Percentiles rank a stretch among this genome's conserved stretches.
These are phyloP conservation scores for Agonopterix arenella DNA, from an alignment of 2,888 invertebrate species.

Conservation along the genomic window DNA sequence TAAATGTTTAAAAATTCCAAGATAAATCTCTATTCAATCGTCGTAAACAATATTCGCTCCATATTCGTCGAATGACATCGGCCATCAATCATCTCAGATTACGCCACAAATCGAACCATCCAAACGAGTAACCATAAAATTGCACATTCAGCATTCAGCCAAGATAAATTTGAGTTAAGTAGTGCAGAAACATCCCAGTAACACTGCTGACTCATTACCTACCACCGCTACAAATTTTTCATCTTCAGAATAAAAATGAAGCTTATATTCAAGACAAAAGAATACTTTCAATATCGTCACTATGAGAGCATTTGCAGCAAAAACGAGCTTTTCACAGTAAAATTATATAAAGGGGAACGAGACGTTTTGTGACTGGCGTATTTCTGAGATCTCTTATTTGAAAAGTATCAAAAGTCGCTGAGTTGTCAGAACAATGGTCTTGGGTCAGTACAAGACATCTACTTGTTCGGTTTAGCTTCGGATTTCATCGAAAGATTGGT, in stretches of 20 bases:
- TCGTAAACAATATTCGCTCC: constrained; percentile 39
- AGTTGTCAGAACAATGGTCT: constrained; percentile 39
- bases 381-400: constrained; percentile 38
- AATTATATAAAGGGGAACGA: constrained; percentile 30
- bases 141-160: constrained; percentile 49
- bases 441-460: constrained; percentile 29
- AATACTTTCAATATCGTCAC: constrained; percentile 32
- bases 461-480: constrained; percentile 19
- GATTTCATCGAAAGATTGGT: constrained; percentile 34
- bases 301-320: constrained; percentile 26
- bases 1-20: constrained; percentile 5
- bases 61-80: constrained; percentile 41
- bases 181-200: constrained; percentile 41
- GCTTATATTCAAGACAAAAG: constrained; percentile 38
- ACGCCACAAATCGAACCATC: constrained; percentile 52
- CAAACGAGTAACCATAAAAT: constrained; percentile 53
- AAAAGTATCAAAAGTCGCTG: constrained; percentile 48
- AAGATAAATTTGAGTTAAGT: constrained; percentile 48
- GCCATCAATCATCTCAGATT: constrained; percentile 56
- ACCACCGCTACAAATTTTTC: constrained; percentile 29
- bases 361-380: constrained; percentile 32
- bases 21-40: constrained; percentile 30
- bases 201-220: constrained; percentile 46
- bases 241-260: constrained; percentile 33
- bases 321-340: constrained; percentile 25